Conservation (phyloP, 1,140 invertebrate species). For the Drosophila truncata region DNA sequence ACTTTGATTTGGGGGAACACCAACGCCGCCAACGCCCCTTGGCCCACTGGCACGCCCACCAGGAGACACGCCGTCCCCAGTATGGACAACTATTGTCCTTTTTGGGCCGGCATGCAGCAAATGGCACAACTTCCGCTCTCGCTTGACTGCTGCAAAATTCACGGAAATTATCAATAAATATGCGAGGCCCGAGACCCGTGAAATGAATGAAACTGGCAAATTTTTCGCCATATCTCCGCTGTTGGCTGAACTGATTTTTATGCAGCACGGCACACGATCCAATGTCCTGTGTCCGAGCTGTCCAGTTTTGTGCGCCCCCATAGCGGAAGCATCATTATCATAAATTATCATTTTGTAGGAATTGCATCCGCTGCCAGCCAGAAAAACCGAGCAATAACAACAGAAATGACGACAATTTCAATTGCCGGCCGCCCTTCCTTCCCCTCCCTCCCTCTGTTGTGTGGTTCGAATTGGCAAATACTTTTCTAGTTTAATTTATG, state of each 20-base stretch:
- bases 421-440: slow-evolving; percentile 57
- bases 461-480: slow-evolving; percentile 39
- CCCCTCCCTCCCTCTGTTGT: neutral
- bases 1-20: slow-evolving; percentile 68
- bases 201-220: slow-evolving; percentile 63
- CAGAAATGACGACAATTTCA: slow-evolving; percentile 76
- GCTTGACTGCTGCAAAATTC: slow-evolving; percentile 71
- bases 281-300: slow-evolving; percentile 54
- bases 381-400: slow-evolving; percentile 54
- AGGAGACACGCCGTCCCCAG: neutral
- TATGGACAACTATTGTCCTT: slow-evolving; percentile 67
- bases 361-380: slow-evolving; percentile 78
- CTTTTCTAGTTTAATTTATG: slow-evolving; percentile 60
- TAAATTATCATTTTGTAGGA: slow-evolving; percentile 85
- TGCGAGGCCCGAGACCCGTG: slow-evolving; percentile 67
- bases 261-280: slow-evolving; percentile 48
- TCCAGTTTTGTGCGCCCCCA: slow-evolving; percentile 48
- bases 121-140: slow-evolving; percentile 83
- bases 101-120: slow-evolving; percentile 75
- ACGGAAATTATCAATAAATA: slow-evolving; percentile 85
- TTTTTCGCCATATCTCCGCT: slow-evolving; percentile 51
- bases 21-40: no score
- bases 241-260: slow-evolving; percentile 56
- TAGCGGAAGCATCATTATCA: slow-evolving; percentile 85
- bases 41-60: neutral